Evolutionary conservation across 2,113 vertebrate genomes (phyloP).

Genomic region (Hippoglossus stenolepis): DNA sequence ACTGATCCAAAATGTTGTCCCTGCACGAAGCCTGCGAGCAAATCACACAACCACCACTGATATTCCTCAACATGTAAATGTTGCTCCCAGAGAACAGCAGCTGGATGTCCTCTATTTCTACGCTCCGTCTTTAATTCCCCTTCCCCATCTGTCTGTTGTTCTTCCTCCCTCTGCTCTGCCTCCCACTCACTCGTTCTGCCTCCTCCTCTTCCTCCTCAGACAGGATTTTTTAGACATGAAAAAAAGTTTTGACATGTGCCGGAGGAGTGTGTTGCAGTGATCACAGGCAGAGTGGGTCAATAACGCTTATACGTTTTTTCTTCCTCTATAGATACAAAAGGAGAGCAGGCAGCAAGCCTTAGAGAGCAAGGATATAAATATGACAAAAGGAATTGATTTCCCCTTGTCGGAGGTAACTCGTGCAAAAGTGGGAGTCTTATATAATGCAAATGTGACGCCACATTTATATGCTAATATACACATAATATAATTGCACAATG

Average conservation of each 20-base stretch:
- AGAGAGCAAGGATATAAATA: constrained; percentile 60
- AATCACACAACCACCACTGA: neutral
- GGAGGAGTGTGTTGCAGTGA: constrained; percentile 48
- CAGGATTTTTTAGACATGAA: constrained; percentile 19
- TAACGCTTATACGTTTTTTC: constrained; percentile 23
- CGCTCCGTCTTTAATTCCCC: constrained; percentile 26
- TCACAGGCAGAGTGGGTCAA: constrained; percentile 50
- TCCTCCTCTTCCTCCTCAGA: constrained; percentile 18
- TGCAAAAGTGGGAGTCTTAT: constrained; percentile 49
- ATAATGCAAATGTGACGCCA: constrained; percentile 71
- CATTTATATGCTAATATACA: constrained; percentile 80
- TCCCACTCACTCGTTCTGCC: constrained; percentile 36
- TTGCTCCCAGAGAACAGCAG: no score
- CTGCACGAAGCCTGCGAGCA: constrained; percentile 8
- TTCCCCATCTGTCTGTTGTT: constrained; percentile 15
- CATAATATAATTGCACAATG: constrained; percentile 75
- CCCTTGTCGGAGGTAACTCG: constrained; percentile 65
- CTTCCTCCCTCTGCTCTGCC: constrained; percentile 25
- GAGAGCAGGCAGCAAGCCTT: constrained; percentile 51
- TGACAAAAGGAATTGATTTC: constrained; percentile 76
- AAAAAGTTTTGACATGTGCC: constrained; percentile 26
- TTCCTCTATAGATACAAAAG: constrained; percentile 37
- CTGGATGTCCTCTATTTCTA: constrained; percentile 2
- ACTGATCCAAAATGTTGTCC: neutral
- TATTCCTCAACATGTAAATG: no score